phyloP scores from a whole-genome alignment of 2,797 vertebrate species.

The Galagoides demidoff region DNA sequence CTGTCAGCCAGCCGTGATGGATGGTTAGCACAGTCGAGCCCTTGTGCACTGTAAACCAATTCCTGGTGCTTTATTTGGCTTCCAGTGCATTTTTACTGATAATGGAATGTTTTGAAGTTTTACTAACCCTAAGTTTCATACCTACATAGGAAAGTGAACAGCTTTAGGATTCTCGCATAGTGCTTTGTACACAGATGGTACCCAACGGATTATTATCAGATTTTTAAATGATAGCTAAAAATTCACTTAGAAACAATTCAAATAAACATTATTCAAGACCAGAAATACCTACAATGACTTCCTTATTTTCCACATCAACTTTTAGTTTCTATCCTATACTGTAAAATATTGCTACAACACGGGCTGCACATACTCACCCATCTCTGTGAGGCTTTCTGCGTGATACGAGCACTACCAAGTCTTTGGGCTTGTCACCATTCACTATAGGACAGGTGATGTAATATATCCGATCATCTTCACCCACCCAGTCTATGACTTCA shows the following conservation, averaged over 20 bases:
- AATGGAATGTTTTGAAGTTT: not conserved
- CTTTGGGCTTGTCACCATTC: constrained; percentile 80
- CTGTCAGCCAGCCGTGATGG: not conserved
- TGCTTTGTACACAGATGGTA: not conserved
- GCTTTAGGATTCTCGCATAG: not conserved
- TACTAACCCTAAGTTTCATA: not conserved
- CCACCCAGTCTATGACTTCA: constrained; percentile 81
- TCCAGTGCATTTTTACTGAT: constrained; percentile 25
- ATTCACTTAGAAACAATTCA: not conserved
- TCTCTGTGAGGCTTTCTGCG: constrained; percentile 82
- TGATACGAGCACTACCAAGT: constrained; percentile 88
- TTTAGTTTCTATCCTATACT: not conserved
- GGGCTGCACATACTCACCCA: constrained; percentile 77
- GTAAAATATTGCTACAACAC: not conserved
- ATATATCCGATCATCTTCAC: constrained; percentile 87
- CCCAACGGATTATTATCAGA: not conserved
- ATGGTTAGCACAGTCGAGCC: not conserved
- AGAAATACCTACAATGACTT: not conserved
- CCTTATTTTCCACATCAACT: not conserved
- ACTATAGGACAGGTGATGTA: constrained; percentile 80
- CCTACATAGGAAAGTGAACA: not conserved
- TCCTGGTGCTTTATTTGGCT: not conserved
- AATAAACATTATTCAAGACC: not conserved
- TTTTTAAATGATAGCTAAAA: not conserved
- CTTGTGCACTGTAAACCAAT: not conserved